A percentile compares a stretch with the other conserved stretches of the same genome.
Evolutionary conservation across 2,113 vertebrate genomes (phyloP).

Genomic region (Copsychus sechellarum): DNA sequence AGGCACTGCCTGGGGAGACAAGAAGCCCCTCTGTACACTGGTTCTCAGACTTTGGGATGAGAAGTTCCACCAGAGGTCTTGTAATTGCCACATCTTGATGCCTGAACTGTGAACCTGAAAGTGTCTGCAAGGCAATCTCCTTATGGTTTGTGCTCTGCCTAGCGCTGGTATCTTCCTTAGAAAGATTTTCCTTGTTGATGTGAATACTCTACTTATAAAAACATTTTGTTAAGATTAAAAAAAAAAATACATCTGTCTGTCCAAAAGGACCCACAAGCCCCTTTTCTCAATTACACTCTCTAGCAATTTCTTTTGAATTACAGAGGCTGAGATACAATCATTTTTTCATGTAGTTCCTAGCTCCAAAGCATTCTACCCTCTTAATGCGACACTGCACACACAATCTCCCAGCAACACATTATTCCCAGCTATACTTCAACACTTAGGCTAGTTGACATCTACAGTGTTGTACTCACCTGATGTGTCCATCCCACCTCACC

Average conservation of each 20-base stretch:
- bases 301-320: constrained; percentile 11
- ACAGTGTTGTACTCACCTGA: neutral
- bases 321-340: neutral
- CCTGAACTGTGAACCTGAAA: neutral
- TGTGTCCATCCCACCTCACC: neutral
- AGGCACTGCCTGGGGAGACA: neutral
- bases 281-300: neutral
- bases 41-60: neutral
- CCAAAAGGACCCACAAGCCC: neutral
- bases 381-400: neutral
- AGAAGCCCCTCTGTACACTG: neutral
- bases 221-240: neutral
- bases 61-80: constrained; percentile 8
- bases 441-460: neutral
- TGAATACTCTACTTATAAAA: neutral
- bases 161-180: neutral
- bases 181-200: neutral
- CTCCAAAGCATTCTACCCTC: neutral
- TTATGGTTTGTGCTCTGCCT: neutral
- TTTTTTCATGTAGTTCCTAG: neutral
- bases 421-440: constrained; percentile 3
- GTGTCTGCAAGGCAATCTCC: neutral
- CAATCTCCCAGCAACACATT: neutral
- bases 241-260: neutral
- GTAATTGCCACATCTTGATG: neutral